These are phyloP conservation scores for Limnephilus marmoratus DNA, from an alignment of 2,888 invertebrate species.

Conservation along the genomic window DNA sequence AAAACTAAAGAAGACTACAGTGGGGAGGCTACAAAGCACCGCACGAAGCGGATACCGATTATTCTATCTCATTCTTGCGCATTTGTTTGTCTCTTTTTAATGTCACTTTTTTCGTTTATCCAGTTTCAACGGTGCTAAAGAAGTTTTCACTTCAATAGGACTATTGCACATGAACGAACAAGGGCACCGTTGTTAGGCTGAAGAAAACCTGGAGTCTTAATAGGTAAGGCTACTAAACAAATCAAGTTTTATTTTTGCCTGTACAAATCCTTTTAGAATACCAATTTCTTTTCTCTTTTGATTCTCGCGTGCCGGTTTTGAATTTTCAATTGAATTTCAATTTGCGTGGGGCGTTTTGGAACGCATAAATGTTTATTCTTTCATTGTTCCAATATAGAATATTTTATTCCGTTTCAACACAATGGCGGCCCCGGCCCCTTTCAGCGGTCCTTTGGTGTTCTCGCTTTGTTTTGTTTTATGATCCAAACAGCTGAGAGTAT, in stretches of 20 bases:
- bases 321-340: constrained; percentile 26
- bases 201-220: not conserved
- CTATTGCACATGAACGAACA: not conserved
- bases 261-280: constrained; percentile 10
- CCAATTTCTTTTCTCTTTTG: constrained; percentile 5
- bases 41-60: too few relatives aligned
- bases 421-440: constrained; percentile 47
- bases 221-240: not conserved
- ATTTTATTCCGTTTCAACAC: constrained; percentile 46
- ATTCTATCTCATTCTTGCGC: too few relatives aligned
- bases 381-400: constrained; percentile 36
- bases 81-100: too few relatives aligned
- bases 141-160: not conserved
- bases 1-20: too few relatives aligned
- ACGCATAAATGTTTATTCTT: constrained; percentile 39
- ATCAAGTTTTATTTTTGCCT: not conserved
- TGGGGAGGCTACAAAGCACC: too few relatives aligned
- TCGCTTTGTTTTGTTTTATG: constrained; percentile 28
- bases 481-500: not conserved
- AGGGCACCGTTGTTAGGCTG: not conserved
- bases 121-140: too few relatives aligned
- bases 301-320: constrained; percentile 5
- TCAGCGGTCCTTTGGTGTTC: constrained; percentile 30
- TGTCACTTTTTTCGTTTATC: too few relatives aligned
- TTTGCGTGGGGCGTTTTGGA: constrained; percentile 21